Conservation (phyloP, 2,113 vertebrate species). For the Panthera uncia region DNA sequence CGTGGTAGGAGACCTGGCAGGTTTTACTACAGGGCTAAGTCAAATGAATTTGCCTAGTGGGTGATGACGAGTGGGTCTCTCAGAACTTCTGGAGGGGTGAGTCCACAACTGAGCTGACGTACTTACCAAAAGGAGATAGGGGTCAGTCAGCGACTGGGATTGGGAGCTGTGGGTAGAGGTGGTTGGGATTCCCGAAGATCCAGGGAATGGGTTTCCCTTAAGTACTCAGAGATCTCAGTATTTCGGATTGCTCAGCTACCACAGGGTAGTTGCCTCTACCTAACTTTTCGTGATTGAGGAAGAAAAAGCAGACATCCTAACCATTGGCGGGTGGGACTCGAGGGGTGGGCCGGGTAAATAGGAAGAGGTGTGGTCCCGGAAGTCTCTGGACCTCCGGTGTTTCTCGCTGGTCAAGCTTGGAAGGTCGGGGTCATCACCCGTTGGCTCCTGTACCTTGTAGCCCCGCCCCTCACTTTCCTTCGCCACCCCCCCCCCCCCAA, state of each 20-base stretch:
- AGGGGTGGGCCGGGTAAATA: too few species aligned
- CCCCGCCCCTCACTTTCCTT: neutral
- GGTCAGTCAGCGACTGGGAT: neutral
- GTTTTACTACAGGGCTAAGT: neutral
- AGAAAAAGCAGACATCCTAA: neutral
- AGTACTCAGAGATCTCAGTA: neutral
- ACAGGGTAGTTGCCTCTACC: neutral
- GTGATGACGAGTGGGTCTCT: neutral
- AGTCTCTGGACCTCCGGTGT: accelerated
- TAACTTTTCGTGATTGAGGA: neutral
- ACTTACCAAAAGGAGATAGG: too few species aligned
- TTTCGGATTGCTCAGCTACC: neutral
- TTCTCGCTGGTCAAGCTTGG: neutral
- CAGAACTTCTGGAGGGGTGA: neutral
- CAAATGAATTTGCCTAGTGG: neutral
- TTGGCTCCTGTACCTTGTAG: neutral
- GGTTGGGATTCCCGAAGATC: neutral
- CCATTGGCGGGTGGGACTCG: neutral
- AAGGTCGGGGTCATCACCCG: neutral
- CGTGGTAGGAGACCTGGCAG: neutral
- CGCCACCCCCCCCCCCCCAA: neutral
- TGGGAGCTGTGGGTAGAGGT: neutral
- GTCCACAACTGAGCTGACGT: neutral
- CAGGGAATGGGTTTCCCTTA: neutral
- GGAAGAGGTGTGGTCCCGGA: neutral